These are phyloP conservation scores for Aleiodes alternator DNA, from an alignment of 2,888 invertebrate genomes.

Conservation along the genomic window DNA sequence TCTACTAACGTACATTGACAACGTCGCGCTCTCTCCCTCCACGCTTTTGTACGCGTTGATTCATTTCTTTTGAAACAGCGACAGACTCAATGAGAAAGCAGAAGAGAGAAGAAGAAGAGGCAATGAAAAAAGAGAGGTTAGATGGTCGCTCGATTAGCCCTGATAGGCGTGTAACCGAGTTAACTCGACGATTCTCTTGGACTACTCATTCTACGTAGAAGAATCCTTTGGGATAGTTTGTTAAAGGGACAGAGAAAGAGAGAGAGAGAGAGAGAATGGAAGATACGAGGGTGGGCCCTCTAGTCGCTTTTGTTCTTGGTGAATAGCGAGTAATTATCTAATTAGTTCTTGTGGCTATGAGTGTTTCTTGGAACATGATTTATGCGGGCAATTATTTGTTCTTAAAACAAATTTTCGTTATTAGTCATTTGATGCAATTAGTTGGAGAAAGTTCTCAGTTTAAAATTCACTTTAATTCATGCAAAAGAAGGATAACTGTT, in stretches of 20 bases:
- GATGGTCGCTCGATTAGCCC: slow-evolving; percentile 49
- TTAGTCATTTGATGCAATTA: slow-evolving; percentile 25
- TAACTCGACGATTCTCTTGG: slow-evolving; percentile 40
- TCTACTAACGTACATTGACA: slow-evolving; percentile 49
- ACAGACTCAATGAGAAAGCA: too few species aligned
- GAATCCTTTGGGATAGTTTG: slow-evolving; percentile 35
- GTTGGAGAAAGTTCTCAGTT: background rate
- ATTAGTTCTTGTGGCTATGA: slow-evolving; percentile 44
- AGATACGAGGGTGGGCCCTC: slow-evolving; percentile 1
- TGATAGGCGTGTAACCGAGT: slow-evolving; percentile 58
- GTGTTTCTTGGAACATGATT: slow-evolving; percentile 49
- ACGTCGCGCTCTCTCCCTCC: slow-evolving; percentile 3
- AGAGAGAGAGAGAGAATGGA: background rate
- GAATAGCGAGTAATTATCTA: slow-evolving; percentile 49
- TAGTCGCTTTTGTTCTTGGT: slow-evolving; percentile 40
- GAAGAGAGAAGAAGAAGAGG: slow-evolving; percentile 14
- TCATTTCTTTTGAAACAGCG: slow-evolving; percentile 11
- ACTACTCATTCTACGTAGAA: slow-evolving; percentile 27
- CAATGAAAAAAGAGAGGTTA: slow-evolving; percentile 24
- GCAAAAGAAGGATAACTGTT: too few species aligned
- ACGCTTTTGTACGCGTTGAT: slow-evolving; percentile 29
- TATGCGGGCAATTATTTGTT: slow-evolving; percentile 46
- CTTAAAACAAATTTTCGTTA: slow-evolving; percentile 9
- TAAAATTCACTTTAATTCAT: too few species aligned
- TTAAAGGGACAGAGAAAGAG: slow-evolving; percentile 16